Evolutionary conservation across 2,888 invertebrate genomes (phyloP), one percentile per base, ranked within the genome.

Genomic region (Monoplex corrugatus): DNA sequence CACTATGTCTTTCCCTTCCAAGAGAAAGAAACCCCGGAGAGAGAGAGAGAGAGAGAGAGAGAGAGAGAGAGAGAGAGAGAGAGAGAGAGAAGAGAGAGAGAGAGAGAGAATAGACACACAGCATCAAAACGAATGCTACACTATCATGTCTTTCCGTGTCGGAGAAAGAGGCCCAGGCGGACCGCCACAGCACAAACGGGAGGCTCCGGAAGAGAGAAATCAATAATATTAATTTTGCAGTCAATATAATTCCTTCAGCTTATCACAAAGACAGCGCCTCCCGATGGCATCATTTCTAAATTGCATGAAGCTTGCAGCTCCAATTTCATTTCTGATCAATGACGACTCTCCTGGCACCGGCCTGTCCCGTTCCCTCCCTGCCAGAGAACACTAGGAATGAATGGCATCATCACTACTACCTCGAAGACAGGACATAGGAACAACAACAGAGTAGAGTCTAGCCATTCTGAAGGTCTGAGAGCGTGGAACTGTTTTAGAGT

Each of bases 181-280:
- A 10, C 16, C 2, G 28, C 16, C 16, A 50, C 16, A 50, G 28
- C 57, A 57, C 10, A 5, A 28, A 57, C 10, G 10, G 57, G 2
- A n/a, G n/a, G n/a, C n/a, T n/a, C n/a, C n/a, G 44, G 80, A 40
- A 80, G 38, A 38, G 85, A 35, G 57, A 86, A 86, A 87, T 87
- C 87, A 57, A 87, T 87, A 87, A n/a, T 87, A 80, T 87, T 87
- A 87, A 87, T 87, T 87, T 87, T 87, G 87, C 87, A 87, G 87
- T 87, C 87, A 87, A 87, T 87, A 87, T 87, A 87, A 87, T 80
- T 87, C 87, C 87, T 78, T 57, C 87, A 45, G 87, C 87, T 87
- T 87, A 87, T 40, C 84, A 87, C 87, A 75, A 89, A 90, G 87
- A 87, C 87, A 44, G 83, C 82, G n/a, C 88, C 86, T 89, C 84